Evolutionary conservation across 1,140 invertebrate species (phyloP).

Genomic region (Dreissena rostriformis): DNA sequence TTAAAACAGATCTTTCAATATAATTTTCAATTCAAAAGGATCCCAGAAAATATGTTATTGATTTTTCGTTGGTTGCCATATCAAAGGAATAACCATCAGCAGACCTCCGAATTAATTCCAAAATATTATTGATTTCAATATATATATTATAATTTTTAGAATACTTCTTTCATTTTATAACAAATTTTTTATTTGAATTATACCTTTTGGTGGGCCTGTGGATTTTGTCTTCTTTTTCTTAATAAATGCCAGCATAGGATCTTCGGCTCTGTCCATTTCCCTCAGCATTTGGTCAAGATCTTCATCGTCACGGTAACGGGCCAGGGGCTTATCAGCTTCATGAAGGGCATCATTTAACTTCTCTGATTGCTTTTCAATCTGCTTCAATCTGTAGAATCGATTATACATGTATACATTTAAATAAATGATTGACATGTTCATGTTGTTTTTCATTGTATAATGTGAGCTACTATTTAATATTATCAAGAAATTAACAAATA

Average conservation of each 20-base stretch:
- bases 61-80: too few species aligned
- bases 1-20: too few species aligned
- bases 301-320: slow-evolving; percentile 92
- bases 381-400: slow-evolving; percentile 82
- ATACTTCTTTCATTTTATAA: too few species aligned
- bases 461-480: not conserved
- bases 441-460: not conserved
- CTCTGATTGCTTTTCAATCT: slow-evolving; percentile 88
- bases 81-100: too few species aligned
- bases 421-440: not conserved
- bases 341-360: slow-evolving; percentile 87
- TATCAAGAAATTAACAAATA: too few species aligned
- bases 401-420: not conserved
- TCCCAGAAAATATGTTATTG: too few species aligned
- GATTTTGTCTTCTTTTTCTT: slow-evolving; percentile 86
- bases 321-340: slow-evolving; percentile 95
- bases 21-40: too few species aligned
- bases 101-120: too few species aligned
- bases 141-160: too few species aligned
- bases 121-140: too few species aligned
- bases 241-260: slow-evolving; percentile 96
- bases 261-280: slow-evolving; percentile 90
- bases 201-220: too few species aligned
- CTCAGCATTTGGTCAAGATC: slow-evolving; percentile 92
- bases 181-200: too few species aligned